Conservation (phyloP, 2,888 invertebrate species). For the Dicranocentrus wangi region DNA sequence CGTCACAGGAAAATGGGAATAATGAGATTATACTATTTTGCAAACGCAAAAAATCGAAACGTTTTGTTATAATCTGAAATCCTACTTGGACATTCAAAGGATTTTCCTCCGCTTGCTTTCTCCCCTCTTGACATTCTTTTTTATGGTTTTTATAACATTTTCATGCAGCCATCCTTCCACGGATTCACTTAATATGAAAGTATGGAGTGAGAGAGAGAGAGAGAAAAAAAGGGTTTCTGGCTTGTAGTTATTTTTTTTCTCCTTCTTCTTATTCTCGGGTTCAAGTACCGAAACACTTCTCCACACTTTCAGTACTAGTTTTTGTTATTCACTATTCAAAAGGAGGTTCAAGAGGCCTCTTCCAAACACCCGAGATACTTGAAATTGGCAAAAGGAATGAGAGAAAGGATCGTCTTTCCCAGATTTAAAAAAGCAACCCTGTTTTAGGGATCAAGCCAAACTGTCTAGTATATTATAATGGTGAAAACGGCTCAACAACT, state of each 20-base stretch:
- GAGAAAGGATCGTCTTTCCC: conserved; percentile 70
- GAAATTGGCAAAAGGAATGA: conserved; percentile 72
- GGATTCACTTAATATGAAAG: background rate
- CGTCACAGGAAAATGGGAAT: background rate
- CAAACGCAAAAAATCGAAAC: conserved; percentile 22
- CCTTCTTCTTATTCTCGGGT: too few species aligned
- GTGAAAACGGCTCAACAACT: too few species aligned
- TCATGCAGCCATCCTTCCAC: background rate
- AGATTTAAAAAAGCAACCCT: conserved; percentile 72
- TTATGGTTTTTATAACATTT: conserved; percentile 10
- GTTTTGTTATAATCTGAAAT: conserved; percentile 5
- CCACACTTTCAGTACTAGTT: too few species aligned
- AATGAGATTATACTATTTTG: conserved; percentile 29
- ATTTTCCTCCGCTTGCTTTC: conserved; percentile 19
- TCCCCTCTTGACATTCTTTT: conserved; percentile 10
- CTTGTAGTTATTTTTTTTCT: too few species aligned
- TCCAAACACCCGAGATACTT: conserved; percentile 42
- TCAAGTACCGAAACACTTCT: background rate
- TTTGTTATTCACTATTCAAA: conserved; percentile 8
- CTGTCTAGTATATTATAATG: conserved; percentile 53
- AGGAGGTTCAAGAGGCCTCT: too few species aligned
- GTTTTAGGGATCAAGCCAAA: conserved; percentile 71
- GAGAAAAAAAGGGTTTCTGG: background rate
- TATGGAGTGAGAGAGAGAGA: background rate
- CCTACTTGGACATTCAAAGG: conserved; percentile 21